A percentile compares a stretch with the other conserved stretches of the same genome.
Evolutionary conservation across 2,888 invertebrate genomes (phyloP).

Genomic region (Pristionchus exspectatus): DNA sequence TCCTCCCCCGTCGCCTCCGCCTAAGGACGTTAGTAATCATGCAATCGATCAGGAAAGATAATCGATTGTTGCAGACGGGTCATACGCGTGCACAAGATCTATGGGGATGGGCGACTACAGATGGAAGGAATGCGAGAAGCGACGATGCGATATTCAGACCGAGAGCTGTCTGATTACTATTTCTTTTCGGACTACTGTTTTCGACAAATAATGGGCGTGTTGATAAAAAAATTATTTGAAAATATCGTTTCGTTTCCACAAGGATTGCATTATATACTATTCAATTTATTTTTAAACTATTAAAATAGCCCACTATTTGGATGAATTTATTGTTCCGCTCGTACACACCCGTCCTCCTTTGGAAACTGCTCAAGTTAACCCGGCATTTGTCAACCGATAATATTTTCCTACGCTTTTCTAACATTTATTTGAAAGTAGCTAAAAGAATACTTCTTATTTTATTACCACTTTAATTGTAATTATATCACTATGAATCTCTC

Average conservation of each 20-base stretch:
- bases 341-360: neutral
- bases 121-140: neutral
- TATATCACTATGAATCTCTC: neutral
- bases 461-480: neutral
- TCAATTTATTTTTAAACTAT: neutral
- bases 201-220: neutral
- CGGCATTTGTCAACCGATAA: too few species aligned
- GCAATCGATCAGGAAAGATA: neutral
- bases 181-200: neutral
- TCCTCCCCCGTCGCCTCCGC: slow-evolving; percentile 16
- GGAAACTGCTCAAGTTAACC: too few species aligned
- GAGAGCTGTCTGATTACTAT: neutral
- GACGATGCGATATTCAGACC: slow-evolving; percentile 34
- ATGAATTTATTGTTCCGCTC: neutral
- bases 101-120: slow-evolving; percentile 52
- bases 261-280: too few species aligned
- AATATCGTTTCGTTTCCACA: neutral
- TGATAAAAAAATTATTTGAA: neutral
- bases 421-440: neutral
- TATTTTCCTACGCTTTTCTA: too few species aligned
- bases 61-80: neutral
- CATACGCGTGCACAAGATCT: slow-evolving; percentile 39
- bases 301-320: too few species aligned
- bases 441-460: neutral
- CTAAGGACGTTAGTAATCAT: neutral